phyloP scores from a whole-genome alignment of 1,140 invertebrate species.

The Ylistrum balloti region DNA sequence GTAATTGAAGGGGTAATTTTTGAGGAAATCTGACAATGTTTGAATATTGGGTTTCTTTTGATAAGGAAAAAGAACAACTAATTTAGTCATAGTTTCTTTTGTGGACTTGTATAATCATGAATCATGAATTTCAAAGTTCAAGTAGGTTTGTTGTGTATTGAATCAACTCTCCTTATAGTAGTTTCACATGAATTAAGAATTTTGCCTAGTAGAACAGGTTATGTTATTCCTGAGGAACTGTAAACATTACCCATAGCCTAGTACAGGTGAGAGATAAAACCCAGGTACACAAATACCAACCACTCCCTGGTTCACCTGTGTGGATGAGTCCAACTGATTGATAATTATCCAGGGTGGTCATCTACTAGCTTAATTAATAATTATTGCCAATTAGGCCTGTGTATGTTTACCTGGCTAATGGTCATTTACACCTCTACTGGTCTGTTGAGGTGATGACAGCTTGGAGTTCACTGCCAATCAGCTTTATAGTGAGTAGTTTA shows the following conservation, averaged over 20 bases:
- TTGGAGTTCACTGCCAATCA: not conserved
- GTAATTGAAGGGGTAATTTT: no score
- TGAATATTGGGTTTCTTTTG: no score
- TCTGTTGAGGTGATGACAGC: not conserved
- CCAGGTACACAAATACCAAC: slow-evolving; percentile 11
- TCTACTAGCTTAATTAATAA: not conserved
- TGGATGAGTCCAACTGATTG: not conserved
- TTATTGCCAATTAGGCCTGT: not conserved
- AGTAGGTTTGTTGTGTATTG: not conserved
- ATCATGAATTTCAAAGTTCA: no score
- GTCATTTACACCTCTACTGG: not conserved
- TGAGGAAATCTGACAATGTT: no score
- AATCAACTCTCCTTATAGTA: not conserved
- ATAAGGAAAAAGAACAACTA: no score
- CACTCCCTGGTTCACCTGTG: slow-evolving; percentile 13
- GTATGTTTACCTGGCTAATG: not conserved
- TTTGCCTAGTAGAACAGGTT: not conserved
- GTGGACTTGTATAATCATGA: no score
- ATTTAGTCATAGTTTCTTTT: no score
- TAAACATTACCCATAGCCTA: not conserved
- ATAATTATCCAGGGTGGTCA: no score
- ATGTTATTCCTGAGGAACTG: no score
- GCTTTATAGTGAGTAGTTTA: no score
- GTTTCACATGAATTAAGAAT: slow-evolving; percentile 1
- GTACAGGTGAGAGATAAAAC: not conserved